Evolutionary conservation across 2,888 invertebrate species (phyloP), one percentile per base, ranked within the genome.

Genomic region (Meloe dianella): DNA sequence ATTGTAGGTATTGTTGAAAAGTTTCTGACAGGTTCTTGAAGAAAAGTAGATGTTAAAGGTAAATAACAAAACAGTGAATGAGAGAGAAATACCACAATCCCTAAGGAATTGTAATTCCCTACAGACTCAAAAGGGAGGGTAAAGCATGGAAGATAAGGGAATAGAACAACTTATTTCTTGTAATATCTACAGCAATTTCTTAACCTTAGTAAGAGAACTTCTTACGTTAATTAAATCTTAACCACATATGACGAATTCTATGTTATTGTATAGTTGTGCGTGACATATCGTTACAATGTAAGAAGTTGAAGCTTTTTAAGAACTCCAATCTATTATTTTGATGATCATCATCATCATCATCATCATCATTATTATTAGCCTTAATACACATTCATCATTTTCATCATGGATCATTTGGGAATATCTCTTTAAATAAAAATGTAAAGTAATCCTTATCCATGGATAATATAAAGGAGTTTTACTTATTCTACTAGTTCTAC

Each of bases 151-250:
- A 24, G 22, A 22, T 3, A 14, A 10, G 51, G 7, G 54, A 54
- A 54, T 14, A 22, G 27, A 14, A 54, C 54, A 61, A 63, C 64
- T 59, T 67, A 67, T 67, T 67, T 67, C 58, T 67, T 67, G 67
- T 67, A 67, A 67, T 67, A 67, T 64, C 61, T 67, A 64, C 67
- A 64, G 64, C 67, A 67, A 67, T 67, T 67, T 61, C 61, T 47
- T 20, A 60, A 64, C 68, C 64, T 67, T 57, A 27, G 6, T 7
- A 20, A 4, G 20, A 63, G 62, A 73, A 72, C 67, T 71, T 71
- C 72, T 70, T 67, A 64, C 68, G 64, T 69, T 72, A 72, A 73
- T 73, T 73, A 72, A 73, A 72, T 72, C 70, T 65, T 61, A 72
- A 70, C 68, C 71, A 61, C 71, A 63, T 67, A 61, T 70, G 72